Evolutionary conservation across 1,140 invertebrate genomes (phyloP).

Genomic region (Saccostrea glomerata): DNA sequence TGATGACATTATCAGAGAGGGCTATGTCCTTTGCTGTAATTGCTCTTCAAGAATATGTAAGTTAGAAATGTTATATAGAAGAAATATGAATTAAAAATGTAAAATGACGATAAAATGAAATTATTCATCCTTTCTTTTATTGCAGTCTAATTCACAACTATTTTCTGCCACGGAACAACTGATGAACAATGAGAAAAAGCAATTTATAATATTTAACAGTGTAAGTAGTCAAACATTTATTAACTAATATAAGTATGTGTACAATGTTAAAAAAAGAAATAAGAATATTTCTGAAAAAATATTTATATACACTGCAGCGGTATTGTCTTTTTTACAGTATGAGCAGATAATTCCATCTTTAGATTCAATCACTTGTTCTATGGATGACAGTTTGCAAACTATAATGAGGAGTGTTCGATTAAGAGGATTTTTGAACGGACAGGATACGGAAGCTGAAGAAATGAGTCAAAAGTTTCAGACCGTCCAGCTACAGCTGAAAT

Average conservation of each 20-base stretch:
- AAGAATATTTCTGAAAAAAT: background rate
- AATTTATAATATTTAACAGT: background rate
- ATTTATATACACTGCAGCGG: no score
- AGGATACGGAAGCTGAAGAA: background rate
- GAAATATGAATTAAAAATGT: background rate
- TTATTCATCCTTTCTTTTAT: background rate
- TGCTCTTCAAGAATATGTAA: slow-evolving; percentile 8
- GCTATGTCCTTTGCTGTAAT: background rate
- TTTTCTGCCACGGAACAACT: background rate
- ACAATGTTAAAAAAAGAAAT: background rate
- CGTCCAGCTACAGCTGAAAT: background rate
- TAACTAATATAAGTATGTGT: background rate
- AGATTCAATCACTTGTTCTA: background rate
- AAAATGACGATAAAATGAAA: background rate
- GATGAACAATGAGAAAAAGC: background rate
- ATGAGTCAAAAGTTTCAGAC: background rate
- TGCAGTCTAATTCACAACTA: background rate
- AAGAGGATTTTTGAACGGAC: background rate
- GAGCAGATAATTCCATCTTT: background rate
- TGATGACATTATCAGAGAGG: background rate
- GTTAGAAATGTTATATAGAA: background rate
- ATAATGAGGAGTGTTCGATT: background rate
- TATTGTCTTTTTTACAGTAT: background rate
- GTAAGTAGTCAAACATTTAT: background rate
- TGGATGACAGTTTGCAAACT: background rate